Base-by-base conservation (phyloP, 2,113 vertebrate genomes). In the Tamias sibiricus region DNA sequence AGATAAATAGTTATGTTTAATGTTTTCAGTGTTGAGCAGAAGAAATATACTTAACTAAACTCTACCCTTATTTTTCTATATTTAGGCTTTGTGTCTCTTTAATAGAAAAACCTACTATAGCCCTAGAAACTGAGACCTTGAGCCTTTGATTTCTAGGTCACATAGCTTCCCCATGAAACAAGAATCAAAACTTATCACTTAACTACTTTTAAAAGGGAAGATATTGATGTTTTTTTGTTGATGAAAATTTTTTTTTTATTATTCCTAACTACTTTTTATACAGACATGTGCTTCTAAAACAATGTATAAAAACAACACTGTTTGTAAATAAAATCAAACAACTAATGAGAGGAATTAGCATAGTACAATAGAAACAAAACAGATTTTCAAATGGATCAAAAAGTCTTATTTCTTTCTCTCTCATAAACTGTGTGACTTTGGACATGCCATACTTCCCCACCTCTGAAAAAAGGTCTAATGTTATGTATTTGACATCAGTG, bases 251-350 rank as follows among this genome's bases (percentile, higher is more conserved):
- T 52, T 52, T 52, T 52, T 52, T 52, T 52, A 52, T 52, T 52
- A 52, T 52, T 52, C 14, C 49, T 52, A 4, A 5, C 16, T 64
- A 17, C 14, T 90, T 49, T 37, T 32, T 24, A 32, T 32, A 44
- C 3, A 47, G 1, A 3, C 35, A 66, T 87, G 14, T 62, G 19
- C 11, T 82, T 79, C 47, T 32, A 86, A 40, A 82, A 52, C 7
- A 20, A 16, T 71, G 17, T 59, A 2, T 80, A 47, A 92, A 83
- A 49, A 8, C n/a, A 47, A 66, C 3, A 74, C 69, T 69, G n/a
- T 81, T 90, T 95, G 24, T 72, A 92, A 93, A 64, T 76, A 84
- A 92, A 90, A 37, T 86, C 68, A 54, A 74, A 37, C 40, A 57
- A 75, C 32, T 24, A 37, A 42, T 49, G 77, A 52, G 54, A 87